Evolutionary conservation across 2,113 vertebrate genomes (phyloP), one percentile per base, ranked within the genome.

Genomic region (Polypterus bichir): DNA sequence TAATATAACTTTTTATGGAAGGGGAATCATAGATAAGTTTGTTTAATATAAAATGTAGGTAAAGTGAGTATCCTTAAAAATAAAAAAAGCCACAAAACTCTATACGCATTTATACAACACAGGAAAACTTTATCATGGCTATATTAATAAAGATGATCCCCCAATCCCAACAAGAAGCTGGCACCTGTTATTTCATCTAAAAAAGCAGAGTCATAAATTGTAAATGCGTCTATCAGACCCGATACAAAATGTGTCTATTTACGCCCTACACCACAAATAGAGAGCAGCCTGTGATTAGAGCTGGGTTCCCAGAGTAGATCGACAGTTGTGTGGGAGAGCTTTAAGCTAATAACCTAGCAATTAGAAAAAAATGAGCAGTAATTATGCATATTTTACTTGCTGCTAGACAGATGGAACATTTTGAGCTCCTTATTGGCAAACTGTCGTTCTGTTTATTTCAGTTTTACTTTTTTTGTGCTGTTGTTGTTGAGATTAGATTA

Each of bases 281-380:
- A 65, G 68, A 69, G 66, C 53, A 76, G 68, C 62, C 66, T 70
- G 65, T 79, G 80, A 84, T 85, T 79, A 80, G 62, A 69, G 73
- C 66, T 64, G 72, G 78, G 77, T 71, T 75, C 76, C 73, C 54
- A 64, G 65, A 65, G 57, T 78, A 69, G 77, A 64, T 79, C 77
- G 75, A 76, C 81, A 83, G 81, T 81, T 72, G 73, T 76, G 76
- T 71, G 27, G 62, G 59, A 74, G 71, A 79, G 80, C 78, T 79
- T 76, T 85, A 83, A 84, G 84, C 83, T 82, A 83, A 86, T 84
- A 86, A 83, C 80, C 83, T 74, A 78, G 83, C 84, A 89, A 88
- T 88, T 86, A 87, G 64, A 77, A 79, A 79, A 83, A 87, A 85
- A 86, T 87, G 81, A 87, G 77, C 80, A 73, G 82, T 87, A 89